Conservation (phyloP, 2,888 invertebrate species). For the Drosophila pseudotalamancana region DNA sequence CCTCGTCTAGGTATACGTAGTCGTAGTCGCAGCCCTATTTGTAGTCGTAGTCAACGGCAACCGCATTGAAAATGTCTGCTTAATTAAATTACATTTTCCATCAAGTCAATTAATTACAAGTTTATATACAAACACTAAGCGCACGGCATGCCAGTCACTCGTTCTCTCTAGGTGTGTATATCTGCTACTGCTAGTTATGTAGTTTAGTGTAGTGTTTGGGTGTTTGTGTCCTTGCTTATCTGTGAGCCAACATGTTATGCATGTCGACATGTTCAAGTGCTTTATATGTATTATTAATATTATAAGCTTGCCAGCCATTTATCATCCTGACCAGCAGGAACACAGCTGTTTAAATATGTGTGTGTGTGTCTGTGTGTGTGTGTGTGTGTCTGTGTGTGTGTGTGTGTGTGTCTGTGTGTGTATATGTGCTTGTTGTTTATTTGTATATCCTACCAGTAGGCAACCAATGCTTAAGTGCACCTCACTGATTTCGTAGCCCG, state of each 20-base stretch:
- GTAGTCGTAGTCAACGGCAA: constrained; percentile 42
- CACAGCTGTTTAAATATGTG: constrained; percentile 10
- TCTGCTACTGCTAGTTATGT: not conserved
- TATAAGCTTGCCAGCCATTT: constrained; percentile 76
- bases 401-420: constrained; percentile 6
- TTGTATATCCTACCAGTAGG: constrained; percentile 18
- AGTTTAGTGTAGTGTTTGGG: constrained; percentile 1
- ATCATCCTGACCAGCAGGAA: constrained; percentile 66
- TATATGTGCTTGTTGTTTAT: not conserved
- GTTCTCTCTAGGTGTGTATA: constrained; percentile 22
- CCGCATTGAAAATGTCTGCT: constrained; percentile 71
- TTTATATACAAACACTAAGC: constrained; percentile 59
- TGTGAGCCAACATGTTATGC: constrained; percentile 70
- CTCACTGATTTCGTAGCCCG: constrained; percentile 54
- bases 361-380: not conserved
- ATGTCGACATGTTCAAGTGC: constrained; percentile 77
- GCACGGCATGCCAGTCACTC: constrained; percentile 31
- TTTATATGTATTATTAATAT: constrained; percentile 80
- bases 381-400: not conserved
- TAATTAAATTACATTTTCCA: constrained; percentile 82
- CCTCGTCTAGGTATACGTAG: not conserved
- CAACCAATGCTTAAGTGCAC: constrained; percentile 46
- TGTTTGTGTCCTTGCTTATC: constrained; percentile 20
- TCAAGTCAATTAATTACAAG: constrained; percentile 80
- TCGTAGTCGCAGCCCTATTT: not conserved